These are phyloP conservation scores for Brachionus manjavacas DNA, from an alignment of 1,140 invertebrate genomes.

Conservation along the genomic window DNA sequence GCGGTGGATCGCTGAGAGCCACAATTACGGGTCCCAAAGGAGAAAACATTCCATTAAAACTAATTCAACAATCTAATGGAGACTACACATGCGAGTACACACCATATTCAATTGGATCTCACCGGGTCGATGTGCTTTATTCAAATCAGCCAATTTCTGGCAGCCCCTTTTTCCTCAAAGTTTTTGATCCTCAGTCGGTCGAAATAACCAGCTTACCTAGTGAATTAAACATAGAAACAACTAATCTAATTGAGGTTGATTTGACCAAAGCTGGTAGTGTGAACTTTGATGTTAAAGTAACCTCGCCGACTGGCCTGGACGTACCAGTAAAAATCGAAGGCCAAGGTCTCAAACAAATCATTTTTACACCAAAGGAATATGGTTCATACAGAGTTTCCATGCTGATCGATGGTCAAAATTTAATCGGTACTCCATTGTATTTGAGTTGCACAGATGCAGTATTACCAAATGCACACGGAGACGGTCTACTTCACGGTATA, in stretches of 20 bases:
- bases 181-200: slow-evolving; percentile 18
- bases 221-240: not conserved
- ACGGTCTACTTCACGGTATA: slow-evolving; percentile 51
- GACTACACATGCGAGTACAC: slow-evolving; percentile 31
- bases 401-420: not conserved
- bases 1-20: not conserved
- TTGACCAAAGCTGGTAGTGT: not conserved
- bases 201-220: not conserved
- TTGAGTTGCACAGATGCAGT: slow-evolving; percentile 41
- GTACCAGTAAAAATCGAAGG: slow-evolving; percentile 4
- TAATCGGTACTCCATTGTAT: slow-evolving; percentile 38
- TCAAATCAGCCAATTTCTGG: slow-evolving; percentile 11
- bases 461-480: slow-evolving; percentile 54
- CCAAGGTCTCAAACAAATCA: not conserved
- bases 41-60: not conserved
- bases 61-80: slow-evolving; percentile 20
- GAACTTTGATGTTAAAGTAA: slow-evolving; percentile 8
- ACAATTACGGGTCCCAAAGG: slow-evolving; percentile 21
- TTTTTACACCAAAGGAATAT: not conserved
- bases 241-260: slow-evolving; percentile 31
- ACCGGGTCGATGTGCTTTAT: slow-evolving; percentile 14
- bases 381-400: slow-evolving; percentile 9
- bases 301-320: not conserved
- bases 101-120: not conserved
- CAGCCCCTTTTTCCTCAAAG: slow-evolving; percentile 35